phyloP scores from a whole-genome alignment of 1,140 invertebrate species.

The Drosophila azteca region DNA sequence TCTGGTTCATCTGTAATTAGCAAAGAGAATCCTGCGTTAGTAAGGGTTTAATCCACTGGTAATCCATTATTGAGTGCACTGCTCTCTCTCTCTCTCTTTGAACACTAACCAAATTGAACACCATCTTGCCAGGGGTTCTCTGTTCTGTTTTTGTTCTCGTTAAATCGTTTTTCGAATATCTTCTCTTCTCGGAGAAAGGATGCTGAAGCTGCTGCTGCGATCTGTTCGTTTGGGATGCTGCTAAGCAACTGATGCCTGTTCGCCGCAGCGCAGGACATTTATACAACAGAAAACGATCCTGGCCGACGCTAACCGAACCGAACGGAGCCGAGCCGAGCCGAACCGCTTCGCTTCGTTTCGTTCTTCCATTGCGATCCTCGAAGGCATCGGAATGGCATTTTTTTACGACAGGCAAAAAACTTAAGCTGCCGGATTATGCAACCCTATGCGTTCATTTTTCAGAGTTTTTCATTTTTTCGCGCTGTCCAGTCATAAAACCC shows the following conservation, averaged over 20 bases:
- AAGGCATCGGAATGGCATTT: conserved; percentile 38
- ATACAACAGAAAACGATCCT: conserved; percentile 38
- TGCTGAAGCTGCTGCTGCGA: conserved; percentile 13
- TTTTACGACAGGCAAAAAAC: conserved; percentile 75
- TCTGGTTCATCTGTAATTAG: conserved; percentile 90
- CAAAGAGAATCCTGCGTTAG: conserved; percentile 25
- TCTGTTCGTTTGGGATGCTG: conserved; percentile 58
- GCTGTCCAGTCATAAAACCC: conserved; percentile 50
- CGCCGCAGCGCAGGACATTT: conserved; percentile 34
- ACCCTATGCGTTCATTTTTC: conserved; percentile 70
- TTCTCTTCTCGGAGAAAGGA: conserved; percentile 15
- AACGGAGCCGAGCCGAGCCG: no score
- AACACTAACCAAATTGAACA: conserved; percentile 77
- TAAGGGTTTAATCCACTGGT: conserved; percentile 48
- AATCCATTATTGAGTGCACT: conserved; percentile 36
- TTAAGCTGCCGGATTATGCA: conserved; percentile 80
- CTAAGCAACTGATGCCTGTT: conserved; percentile 62
- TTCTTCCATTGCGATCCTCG: neutral
- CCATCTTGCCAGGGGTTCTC: conserved; percentile 55
- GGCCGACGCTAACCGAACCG: no score
- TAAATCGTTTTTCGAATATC: conserved; percentile 36
- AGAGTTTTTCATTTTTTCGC: conserved; percentile 49
- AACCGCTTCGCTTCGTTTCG: no score
- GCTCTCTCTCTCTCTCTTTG: neutral
- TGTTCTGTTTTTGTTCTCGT: conserved; percentile 10